Conservation (phyloP, 2,113 vertebrate species). For the Rattus rattus region DNA sequence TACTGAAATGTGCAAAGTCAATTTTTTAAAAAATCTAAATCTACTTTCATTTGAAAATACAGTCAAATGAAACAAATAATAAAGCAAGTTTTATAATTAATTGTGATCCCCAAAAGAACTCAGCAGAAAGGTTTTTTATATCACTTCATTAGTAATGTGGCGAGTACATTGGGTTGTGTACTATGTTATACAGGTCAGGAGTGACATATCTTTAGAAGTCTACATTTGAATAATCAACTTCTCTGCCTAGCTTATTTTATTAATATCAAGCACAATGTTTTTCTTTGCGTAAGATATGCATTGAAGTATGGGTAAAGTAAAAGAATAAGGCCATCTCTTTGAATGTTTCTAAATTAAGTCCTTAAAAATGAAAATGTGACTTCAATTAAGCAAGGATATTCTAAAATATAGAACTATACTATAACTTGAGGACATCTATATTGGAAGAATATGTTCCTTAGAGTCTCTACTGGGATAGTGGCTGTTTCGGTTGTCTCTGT, state of each 20-base stretch:
- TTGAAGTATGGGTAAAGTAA: neutral
- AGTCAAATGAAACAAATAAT: neutral
- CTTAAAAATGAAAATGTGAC: neutral
- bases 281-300: neutral
- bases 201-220: slow-evolving; percentile 47
- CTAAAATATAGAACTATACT: neutral
- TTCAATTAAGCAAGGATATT: neutral
- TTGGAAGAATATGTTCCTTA: neutral
- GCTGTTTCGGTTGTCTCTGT: neutral
- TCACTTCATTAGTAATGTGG: slow-evolving; percentile 67
- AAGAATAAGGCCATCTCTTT: neutral
- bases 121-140: neutral
- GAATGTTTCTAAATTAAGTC: neutral
- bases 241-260: neutral
- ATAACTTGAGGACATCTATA: neutral
- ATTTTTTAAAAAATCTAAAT: neutral
- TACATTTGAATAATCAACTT: neutral
- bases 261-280: neutral
- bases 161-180: slow-evolving; percentile 59
- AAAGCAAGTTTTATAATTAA: neutral
- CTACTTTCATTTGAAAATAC: neutral
- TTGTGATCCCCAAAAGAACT: neutral
- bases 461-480: neutral
- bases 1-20: neutral
- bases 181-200: slow-evolving; percentile 61